phyloP scores from a whole-genome alignment of 2,797 vertebrate species.

The Micrastur ruficollis region DNA sequence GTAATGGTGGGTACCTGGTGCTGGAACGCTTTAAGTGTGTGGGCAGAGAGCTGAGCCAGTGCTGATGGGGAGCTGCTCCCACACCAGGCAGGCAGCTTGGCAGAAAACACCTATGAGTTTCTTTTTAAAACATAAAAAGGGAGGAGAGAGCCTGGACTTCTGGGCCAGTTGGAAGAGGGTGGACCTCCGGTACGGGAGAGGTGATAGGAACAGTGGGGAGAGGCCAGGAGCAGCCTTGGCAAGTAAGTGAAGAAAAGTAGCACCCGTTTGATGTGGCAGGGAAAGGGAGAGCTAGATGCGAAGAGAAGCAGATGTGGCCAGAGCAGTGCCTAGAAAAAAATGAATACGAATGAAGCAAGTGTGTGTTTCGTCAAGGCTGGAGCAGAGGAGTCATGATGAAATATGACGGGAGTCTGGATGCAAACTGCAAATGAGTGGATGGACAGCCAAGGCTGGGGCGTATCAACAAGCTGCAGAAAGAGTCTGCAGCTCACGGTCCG shows the following conservation, averaged over 20 bases:
- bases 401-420: not conserved
- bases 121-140: not conserved
- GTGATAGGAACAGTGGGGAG: not conserved
- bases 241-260: not conserved
- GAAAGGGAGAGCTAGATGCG: not conserved
- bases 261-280: not conserved
- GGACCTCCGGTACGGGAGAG: not conserved
- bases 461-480: not conserved
- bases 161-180: not conserved
- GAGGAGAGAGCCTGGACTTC: not conserved
- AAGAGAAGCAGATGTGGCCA: not conserved
- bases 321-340: not conserved
- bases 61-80: not conserved
- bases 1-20: not conserved
- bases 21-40: not conserved
- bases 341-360: not conserved
- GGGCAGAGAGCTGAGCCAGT: not conserved
- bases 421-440: not conserved
- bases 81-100: not conserved
- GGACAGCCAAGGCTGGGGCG: not conserved
- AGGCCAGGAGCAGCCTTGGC: not conserved
- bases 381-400: not conserved
- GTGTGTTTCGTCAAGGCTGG: not conserved
- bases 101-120: not conserved
- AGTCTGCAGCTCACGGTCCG: not conserved